Evolutionary conservation across 2,113 vertebrate genomes (phyloP), one percentile per base, ranked within the genome.

Genomic region (Stercorarius parasiticus): DNA sequence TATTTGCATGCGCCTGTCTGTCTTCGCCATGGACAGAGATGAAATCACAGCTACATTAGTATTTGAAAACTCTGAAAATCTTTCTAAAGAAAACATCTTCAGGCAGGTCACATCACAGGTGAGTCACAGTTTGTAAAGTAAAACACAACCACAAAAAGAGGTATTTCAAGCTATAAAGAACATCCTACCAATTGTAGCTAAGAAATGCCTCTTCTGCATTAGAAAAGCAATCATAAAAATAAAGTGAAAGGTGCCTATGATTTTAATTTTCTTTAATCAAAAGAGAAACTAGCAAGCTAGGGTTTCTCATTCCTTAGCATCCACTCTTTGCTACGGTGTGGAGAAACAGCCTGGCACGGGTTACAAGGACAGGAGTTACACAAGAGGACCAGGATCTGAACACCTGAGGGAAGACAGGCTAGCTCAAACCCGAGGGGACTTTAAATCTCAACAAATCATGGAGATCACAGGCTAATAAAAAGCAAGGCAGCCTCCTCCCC

Each of bases 201-300:
- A 86, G 86, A 96, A 97, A 85, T 42, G 12, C 71, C 79, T 42
- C 38, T 78, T 38, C 59, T 71, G 42, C 38, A 47, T 13, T 20
- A 66, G 56, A n/a, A 67, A 82, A 72, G 15, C 74, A 66, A 80
- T 76, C 27, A 40, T 83, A 95, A 95, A 49, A 92, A 73, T 90
- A 40, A 95, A 80, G 67, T 90, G 53, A 83, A 21, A 40, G 32
- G 59, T 56, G 47, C 34, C 59, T 77, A 38, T 65, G 70, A 71
- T 66, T 88, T 95, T 43, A 9, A 20, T 20, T 50, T 34, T 42
- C 96, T 91, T 90, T 32, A 95, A 95, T 95, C 78, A 82, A 90
- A 97, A 93, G 76, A 34, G 76, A 96, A 98, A 95, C 78, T 64
- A 95, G 82, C 77, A 92, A 96, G 65, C 4, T 13, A 79, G 79